Evolutionary conservation across 2,113 vertebrate species (phyloP), one percentile per base, ranked within the genome.

Genomic region (Sylvilagus bachmani): DNA sequence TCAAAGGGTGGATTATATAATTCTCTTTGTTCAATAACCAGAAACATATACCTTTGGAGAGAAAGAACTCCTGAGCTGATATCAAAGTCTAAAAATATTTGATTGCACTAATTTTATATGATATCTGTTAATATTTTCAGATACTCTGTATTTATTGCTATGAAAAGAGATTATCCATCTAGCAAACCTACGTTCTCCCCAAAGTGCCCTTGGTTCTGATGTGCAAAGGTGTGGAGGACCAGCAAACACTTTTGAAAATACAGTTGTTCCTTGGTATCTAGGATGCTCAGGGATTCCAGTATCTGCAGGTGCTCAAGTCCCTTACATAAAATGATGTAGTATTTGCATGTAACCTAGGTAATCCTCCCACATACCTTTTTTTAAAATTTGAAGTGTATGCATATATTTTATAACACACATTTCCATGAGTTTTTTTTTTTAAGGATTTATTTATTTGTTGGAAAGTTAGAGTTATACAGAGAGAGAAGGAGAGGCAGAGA

Each of bases 221-320:
- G 11, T 66, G 1, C 24, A 62, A 53, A 83, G 7, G 3, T 78
- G 10, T 24, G 44, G 44, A 85, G 62, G 8, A 17, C 64, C 25
- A 95, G 31, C 31, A 74, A 88, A 81, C 81, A 1, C 21, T 55
- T 85, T 85, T 85, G 88, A 80, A 88, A 94, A 73, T 10, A 22
- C 27, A 44, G 29, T n/a, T 31, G 51, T 51, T 11, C 11, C 25
- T 33, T 66, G 44, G 4, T 38, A 89, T 89, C 69, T 67, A 66
- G n/a, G 12, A 33, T 49, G 70, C 27, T 80, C 13, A 24, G 27
- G 51, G 33, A 75, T 36, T 36, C 22, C 27, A 25, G 16, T 55
- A 21, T 77, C 58, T 61, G 24, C 74, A 36, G 29, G 33, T 69
- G 12, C 29, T 36, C 49, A 51, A 22, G 17, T 62, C 24, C 3